phyloP scores from a whole-genome alignment of 1,140 invertebrate genomes.

The Drosophila leontia region DNA sequence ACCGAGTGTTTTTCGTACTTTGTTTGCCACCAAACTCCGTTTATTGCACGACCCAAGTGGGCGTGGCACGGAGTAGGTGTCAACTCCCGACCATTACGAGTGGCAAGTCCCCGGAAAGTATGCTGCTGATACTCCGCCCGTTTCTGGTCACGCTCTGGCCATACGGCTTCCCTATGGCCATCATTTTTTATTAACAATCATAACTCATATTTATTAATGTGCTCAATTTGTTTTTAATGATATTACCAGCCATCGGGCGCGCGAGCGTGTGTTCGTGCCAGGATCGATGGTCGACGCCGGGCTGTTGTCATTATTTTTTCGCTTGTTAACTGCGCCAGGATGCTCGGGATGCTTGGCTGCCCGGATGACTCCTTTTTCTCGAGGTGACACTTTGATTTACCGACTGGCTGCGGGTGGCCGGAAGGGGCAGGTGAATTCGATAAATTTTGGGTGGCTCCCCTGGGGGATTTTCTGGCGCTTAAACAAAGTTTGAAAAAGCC shows the following conservation, averaged over 20 bases:
- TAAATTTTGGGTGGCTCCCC: not conserved
- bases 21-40: slow-evolving; percentile 30
- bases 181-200: slow-evolving; percentile 73
- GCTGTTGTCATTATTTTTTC: slow-evolving; percentile 43
- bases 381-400: slow-evolving; percentile 49
- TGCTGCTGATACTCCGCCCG: slow-evolving; percentile 1
- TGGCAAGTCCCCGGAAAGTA: slow-evolving; percentile 11
- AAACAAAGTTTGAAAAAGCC: slow-evolving; percentile 17
- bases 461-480: slow-evolving; percentile 3
- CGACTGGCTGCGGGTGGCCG: slow-evolving; percentile 3
- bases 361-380: slow-evolving; percentile 16
- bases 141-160: slow-evolving; percentile 36
- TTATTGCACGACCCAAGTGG: slow-evolving; percentile 25
- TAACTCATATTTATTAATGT: slow-evolving; percentile 80
- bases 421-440: slow-evolving; percentile 13
- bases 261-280: slow-evolving; percentile 7
- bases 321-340: slow-evolving; percentile 39
- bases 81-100: slow-evolving; percentile 25
- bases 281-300: slow-evolving; percentile 23
- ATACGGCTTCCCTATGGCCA: slow-evolving; percentile 36
- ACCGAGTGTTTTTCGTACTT: slow-evolving; percentile 22
- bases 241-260: slow-evolving; percentile 44
- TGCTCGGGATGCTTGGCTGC: slow-evolving; percentile 10
- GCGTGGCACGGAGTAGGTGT: slow-evolving; percentile 40
- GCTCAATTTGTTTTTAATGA: slow-evolving; percentile 79